Conservation (phyloP, 2,888 invertebrate genomes). For the Nymphalis c-album region DNA sequence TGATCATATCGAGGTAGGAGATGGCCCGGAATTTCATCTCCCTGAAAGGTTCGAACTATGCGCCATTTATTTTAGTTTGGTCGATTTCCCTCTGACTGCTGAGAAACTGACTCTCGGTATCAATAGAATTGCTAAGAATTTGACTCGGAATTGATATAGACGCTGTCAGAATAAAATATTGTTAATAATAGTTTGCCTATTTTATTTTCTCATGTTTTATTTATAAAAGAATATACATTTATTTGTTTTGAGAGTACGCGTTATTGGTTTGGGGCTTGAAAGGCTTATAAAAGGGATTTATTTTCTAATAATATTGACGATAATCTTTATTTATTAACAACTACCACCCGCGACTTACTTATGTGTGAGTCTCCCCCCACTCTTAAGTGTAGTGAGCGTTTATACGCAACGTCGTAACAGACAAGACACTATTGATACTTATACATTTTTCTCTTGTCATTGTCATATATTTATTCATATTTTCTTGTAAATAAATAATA, state of each 20-base stretch:
- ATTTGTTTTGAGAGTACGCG: neutral
- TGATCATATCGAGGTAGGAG: conserved; percentile 63
- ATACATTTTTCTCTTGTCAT: too few species aligned
- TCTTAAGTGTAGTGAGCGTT: too few species aligned
- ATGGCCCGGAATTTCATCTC: conserved; percentile 72
- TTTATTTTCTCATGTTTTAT: neutral
- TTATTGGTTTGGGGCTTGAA: neutral
- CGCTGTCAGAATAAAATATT: conserved; percentile 24
- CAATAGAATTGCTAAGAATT: conserved; percentile 46
- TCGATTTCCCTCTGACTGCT: conserved; percentile 60
- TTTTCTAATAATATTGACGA: neutral
- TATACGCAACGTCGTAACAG: too few species aligned
- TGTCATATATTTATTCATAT: too few species aligned
- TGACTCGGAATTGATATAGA: conserved; percentile 32
- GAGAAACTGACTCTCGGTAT: conserved; percentile 60
- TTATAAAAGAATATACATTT: neutral
- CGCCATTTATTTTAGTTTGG: conserved; percentile 72
- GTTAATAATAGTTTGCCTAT: conserved; percentile 15
- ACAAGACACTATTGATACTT: too few species aligned
- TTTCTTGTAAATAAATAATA: too few species aligned
- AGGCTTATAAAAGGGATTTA: neutral
- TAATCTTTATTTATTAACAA: too few species aligned
- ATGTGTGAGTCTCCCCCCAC: too few species aligned
- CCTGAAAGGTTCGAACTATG: conserved; percentile 68
- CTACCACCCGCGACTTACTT: too few species aligned